Evolutionary conservation across 1,140 invertebrate species (phyloP), one percentile per base, ranked within the genome.

Genomic region (Chelonus insularis): DNA sequence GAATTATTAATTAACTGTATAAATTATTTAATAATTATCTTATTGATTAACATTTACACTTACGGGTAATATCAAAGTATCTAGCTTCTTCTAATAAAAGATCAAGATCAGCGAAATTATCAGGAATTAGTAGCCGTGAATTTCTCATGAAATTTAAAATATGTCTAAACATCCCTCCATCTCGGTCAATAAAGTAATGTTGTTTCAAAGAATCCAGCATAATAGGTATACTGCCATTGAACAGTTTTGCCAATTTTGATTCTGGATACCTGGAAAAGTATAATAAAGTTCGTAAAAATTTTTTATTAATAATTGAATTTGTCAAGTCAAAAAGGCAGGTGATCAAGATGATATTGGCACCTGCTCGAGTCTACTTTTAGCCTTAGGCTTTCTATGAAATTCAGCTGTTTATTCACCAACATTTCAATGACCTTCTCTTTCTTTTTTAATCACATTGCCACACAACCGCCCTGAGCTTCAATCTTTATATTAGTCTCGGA

Each of bases 171-270:
- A 97, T 95, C 48, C 90, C 91, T 0, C 95, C 95, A 72, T 97
- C 95, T 61, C 95, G 86, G 82, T 98, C 96, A 67, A 98, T 97
- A 84, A 98, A 98, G 79, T 98, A 98, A 75, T 98, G 96, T 75
- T 98, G 96, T 77, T 98, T 98, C 66, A 98, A 81, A 3, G 92
- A 95, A 75, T 98, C 96, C 70, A 98, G 80, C 2, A 98, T 95
- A 65, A 98, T 97, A 1, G 96, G 96, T 69, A 97, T 96, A 65
- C 87, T 91, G n/a, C 96, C 96, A 73, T 96, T 97, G 82, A 98
- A 98, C 72, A 98, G 87, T 77, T 93, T 91, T 0, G 93, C 94
- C 64, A 98, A 84, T 68, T 90, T 87, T 2, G 95, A 97, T 47
- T 97, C 94, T 0, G 95, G 92, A 80, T 92, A 97, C 78, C 94